Conservation (phyloP, 2,888 invertebrate species). For the Plagiodera versicolora region DNA sequence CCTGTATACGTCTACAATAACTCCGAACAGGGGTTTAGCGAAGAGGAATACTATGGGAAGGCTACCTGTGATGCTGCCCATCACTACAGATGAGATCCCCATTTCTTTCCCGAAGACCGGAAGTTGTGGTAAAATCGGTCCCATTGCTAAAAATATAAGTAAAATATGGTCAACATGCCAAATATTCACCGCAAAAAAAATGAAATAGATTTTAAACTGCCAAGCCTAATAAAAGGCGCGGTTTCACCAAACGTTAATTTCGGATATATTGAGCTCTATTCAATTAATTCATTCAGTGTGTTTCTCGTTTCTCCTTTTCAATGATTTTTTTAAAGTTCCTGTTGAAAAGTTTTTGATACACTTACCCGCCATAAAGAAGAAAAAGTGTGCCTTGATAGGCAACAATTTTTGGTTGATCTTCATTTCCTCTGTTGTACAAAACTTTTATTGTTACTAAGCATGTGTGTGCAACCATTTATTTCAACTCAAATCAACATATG, state of each 20-base stretch:
- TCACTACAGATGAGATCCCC: constrained; percentile 73
- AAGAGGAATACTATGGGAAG: constrained; percentile 76
- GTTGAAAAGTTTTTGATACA: background rate
- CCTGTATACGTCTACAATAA: constrained; percentile 74
- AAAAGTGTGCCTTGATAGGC: constrained; percentile 85
- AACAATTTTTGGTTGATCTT: constrained; percentile 70
- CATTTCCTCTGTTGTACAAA: constrained; percentile 38
- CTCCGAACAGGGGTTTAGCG: constrained; percentile 77
- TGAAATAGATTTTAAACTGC: no score
- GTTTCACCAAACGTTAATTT: no score
- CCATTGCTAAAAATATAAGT: constrained; percentile 71
- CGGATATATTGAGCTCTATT: no score
- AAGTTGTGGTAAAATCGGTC: constrained; percentile 78
- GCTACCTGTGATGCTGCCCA: constrained; percentile 76
- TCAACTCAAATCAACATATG: no score
- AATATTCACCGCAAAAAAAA: no score
- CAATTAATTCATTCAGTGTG: no score
- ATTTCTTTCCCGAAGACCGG: constrained; percentile 77
- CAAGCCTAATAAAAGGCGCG: no score
- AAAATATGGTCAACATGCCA: no score
- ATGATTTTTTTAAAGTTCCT: background rate
- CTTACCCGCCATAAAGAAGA: constrained; percentile 83
- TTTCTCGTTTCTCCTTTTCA: background rate
- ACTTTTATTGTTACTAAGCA: no score
- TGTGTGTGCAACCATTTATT: no score